Base-by-base conservation (phyloP, 2,113 vertebrate species). In the Australoheros scitulus region DNA sequence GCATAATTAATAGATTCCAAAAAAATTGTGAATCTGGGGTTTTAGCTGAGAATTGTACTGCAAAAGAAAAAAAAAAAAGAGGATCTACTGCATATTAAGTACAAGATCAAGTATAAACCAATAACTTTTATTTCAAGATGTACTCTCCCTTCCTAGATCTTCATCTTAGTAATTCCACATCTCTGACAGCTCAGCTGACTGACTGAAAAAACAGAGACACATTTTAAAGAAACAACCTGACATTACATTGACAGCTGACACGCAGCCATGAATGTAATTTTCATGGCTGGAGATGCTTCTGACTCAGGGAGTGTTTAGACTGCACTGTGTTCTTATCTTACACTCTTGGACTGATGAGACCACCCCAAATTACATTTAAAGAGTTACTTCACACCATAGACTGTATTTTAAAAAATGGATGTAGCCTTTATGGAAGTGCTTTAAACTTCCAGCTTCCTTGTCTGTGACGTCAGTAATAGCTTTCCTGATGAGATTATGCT, bases 121-220 rank as follows among this genome's bases (percentile, higher is more conserved):
- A 18, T 15, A 20, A 11, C 29, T 0, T 80, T 79, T 80, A 63
- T 68, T 86, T 61, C 14, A 75, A 65, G 34, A 22, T 11, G 26
- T 32, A 47, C 32, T 8, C 47, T 1, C 26, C 47, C 17, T 1
- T 72, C 5, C 24, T 26, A 43, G 1, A 56, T 58, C 41, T 22
- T 81, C 43, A 18, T 34, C 26, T 55, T 55, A 32, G 26, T 52
- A 47, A 55, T 32, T 77, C 68, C 32, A 38, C 8, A 6, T 26
- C 78, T 72, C 32, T 32, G 32, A 34, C 56, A 60, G 74, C 61
- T 85, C 32, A 32, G 57, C 63, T 65, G 88, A 43, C 43, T 86
- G 18, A 57, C 90, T 88, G 88, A 76, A 84, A 87, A 74, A 61
- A 76, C 15, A 32, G 14, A 85, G n/a, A 77, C 5, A 57, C 0